Base-by-base conservation (phyloP, 1,140 invertebrate genomes). In the Pogonomyrmex barbatus region DNA sequence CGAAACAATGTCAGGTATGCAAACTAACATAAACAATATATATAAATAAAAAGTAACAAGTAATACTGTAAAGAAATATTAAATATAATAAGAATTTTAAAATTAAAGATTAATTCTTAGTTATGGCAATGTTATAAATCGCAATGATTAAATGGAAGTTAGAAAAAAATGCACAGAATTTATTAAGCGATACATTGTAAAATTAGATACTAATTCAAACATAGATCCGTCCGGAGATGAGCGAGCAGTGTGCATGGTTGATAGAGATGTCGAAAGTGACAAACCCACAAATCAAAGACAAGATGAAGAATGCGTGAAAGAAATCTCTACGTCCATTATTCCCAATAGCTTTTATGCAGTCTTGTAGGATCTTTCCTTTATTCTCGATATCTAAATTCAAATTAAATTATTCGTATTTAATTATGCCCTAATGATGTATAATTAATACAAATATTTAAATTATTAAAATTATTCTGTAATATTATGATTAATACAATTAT, bases 1-100 rank as follows among this genome's bases (percentile, higher is more conserved):
- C 89, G 97, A 98, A 95, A 97, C 97, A 2, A 97, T 98, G 96
- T 98, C 97, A 92, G 97, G 97, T 97, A 89, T 76, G 42, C 1
- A 52, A 56, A 2, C 24, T 83, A 24, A 24, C 24, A 24, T 24
- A 24, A 24, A 24, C 24, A 24, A 24, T 24, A 24, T 24, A 52
- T 45, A 60, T 2, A 45, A 2, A 56, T 12, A 68, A 14, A 70
- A 30, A 58, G 24, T 58, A 67, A 52, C 33, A 39, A n/a, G n/a
- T n/a, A n/a, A 62, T 47, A 60, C 50, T 52, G 2, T 39, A 14
- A 52, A 24, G 71, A 71, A 6, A 0, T 0, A 2, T 36, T n/a
- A 45, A 71, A 50, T 70, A 50, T 70, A 70, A 81, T 2, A 0
- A 79, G 1, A 8, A 45, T 42, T 62, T 30, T 62, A 33, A 14